Percentiles rank a stretch among this genome's conserved stretches.
Conservation (phyloP, 1,140 invertebrate species). For the Euwallacea fornicatus region DNA sequence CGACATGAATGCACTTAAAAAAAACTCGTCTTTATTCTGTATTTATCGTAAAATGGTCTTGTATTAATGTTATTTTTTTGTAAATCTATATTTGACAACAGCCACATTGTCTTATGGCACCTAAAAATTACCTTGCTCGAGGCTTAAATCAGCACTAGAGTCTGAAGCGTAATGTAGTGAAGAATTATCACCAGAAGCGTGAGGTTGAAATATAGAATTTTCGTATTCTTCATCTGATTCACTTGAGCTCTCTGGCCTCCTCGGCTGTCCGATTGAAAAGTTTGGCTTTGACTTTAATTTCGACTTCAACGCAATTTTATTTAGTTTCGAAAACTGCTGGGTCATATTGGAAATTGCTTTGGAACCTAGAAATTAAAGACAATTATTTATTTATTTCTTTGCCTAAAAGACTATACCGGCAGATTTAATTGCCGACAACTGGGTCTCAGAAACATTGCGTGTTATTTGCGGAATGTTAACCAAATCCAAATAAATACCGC, state of each 20-base stretch:
- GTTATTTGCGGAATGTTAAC: conserved; percentile 61
- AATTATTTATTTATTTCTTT: background rate
- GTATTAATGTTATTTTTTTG: background rate
- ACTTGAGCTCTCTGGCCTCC: conserved; percentile 48
- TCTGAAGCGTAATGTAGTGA: conserved; percentile 24
- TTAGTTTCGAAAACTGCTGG: conserved; percentile 81
- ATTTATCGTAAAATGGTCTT: too few species aligned
- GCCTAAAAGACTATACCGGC: conserved; percentile 56
- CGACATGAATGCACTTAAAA: background rate
- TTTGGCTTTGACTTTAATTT: conserved; percentile 53
- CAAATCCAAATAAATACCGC: conserved; percentile 59
- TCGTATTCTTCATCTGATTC: conserved; percentile 59
- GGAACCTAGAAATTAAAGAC: conserved; percentile 57
- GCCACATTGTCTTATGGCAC: too few species aligned
- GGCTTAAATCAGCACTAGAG: conserved; percentile 30
- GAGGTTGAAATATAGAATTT: conserved; percentile 57
- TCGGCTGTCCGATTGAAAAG: conserved; percentile 56
- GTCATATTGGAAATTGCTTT: conserved; percentile 83
- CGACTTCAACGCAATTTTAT: conserved; percentile 69
- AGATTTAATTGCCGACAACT: conserved; percentile 63
- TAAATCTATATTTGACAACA: too few species aligned
- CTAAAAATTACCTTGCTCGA: conserved; percentile 41
- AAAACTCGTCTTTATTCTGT: too few species aligned
- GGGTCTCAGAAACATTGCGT: conserved; percentile 67
- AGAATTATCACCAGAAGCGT: conserved; percentile 28